phyloP scores from a whole-genome alignment of 2,797 vertebrate species.

The Erpetoichthys calabaricus region DNA sequence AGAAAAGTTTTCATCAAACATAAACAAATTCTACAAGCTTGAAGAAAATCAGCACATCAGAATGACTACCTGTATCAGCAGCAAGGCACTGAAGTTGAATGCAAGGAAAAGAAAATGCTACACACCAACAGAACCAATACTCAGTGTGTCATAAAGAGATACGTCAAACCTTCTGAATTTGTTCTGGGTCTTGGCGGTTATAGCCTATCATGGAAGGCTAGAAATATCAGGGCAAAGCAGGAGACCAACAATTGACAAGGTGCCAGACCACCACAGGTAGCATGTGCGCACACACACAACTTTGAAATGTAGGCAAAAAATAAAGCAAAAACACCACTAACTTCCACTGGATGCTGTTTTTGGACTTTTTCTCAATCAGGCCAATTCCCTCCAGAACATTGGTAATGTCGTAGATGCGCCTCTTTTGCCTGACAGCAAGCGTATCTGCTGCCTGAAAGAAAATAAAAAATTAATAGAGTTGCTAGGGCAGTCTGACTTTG shows the following conservation, averaged over 20 bases:
- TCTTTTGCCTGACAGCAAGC: conserved; percentile 87
- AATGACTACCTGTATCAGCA: no score
- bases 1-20: background rate
- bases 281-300: background rate
- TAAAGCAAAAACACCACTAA: conserved; percentile 43
- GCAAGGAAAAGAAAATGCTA: background rate
- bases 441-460: conserved; percentile 81
- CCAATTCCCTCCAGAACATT: conserved; percentile 96
- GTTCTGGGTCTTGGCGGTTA: background rate
- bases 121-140: background rate
- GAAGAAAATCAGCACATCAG: background rate
- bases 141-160: background rate
- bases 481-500: no score
- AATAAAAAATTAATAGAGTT: background rate
- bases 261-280: conserved; percentile 9
- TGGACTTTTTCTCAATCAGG: conserved; percentile 95
- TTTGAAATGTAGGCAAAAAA: background rate
- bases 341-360: conserved; percentile 99
- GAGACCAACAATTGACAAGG: conserved; percentile 10
- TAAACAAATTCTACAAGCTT: background rate
- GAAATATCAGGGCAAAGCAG: background rate
- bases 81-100: background rate
- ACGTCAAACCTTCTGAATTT: background rate
- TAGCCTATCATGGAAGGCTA: background rate
- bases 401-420: conserved; percentile 95